phyloP scores from a whole-genome alignment of 2,113 vertebrate genomes.

The Spea bombifrons region DNA sequence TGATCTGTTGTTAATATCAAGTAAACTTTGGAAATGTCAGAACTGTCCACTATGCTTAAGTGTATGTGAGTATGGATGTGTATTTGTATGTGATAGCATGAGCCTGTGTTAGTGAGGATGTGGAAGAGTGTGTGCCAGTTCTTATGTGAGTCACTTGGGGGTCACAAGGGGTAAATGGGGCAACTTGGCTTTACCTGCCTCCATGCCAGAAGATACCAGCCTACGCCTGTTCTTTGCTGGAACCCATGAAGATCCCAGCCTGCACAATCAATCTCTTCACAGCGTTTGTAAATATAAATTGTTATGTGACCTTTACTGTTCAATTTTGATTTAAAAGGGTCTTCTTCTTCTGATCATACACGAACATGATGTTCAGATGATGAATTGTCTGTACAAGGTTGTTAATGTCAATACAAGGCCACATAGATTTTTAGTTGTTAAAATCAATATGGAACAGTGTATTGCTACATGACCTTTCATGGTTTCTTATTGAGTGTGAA shows the following conservation, averaged over 20 bases:
- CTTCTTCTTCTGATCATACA: background rate
- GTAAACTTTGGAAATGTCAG: conserved; percentile 20
- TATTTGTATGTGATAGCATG: too few relatives aligned
- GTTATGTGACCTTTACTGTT: background rate
- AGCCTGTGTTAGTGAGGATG: too few relatives aligned
- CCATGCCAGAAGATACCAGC: too few relatives aligned
- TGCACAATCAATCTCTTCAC: too few relatives aligned
- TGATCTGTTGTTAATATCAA: conserved; percentile 26
- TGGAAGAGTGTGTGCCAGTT: too few relatives aligned
- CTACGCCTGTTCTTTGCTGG: too few relatives aligned
- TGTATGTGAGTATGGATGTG: too few relatives aligned
- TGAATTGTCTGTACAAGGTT: conserved; percentile 5
- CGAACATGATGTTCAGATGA: conserved; percentile 13
- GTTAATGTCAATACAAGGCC: conserved; percentile 38
- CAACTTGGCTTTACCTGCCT: too few relatives aligned
- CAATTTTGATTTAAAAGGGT: background rate
- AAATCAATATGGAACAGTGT: conserved; percentile 38
- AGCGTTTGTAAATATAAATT: too few relatives aligned
- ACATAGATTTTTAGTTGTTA: conserved; percentile 34
- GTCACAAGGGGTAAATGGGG: too few relatives aligned
- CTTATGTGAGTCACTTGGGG: too few relatives aligned
- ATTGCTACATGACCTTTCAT: conserved; percentile 41
- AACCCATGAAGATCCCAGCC: too few relatives aligned
- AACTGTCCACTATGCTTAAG: conserved; percentile 8
- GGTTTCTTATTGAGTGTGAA: conserved; percentile 26